Conservation (phyloP, 2,888 invertebrate genomes). For the Dysmachus trigonus region DNA sequence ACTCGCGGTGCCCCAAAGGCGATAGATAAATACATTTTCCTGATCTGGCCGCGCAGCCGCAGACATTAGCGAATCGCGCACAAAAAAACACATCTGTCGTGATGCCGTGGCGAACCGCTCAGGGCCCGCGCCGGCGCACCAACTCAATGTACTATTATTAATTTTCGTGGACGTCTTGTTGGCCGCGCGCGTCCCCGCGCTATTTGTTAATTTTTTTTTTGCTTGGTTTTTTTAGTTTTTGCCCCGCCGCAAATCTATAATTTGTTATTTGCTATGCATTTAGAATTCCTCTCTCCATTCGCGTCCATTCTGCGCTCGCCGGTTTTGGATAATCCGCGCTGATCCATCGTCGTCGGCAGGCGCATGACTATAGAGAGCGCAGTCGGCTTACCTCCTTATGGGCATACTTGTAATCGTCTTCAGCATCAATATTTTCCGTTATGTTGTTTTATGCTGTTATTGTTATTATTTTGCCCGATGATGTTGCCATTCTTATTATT, state of each 20-base stretch:
- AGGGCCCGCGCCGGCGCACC: background rate
- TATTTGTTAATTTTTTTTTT: no score
- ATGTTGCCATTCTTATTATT: constrained; percentile 13
- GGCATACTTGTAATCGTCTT: constrained; percentile 46
- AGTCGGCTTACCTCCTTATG: constrained; percentile 37
- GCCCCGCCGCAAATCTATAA: constrained; percentile 5
- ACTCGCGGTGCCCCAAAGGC: background rate
- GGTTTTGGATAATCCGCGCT: constrained; percentile 6
- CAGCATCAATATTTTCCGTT: constrained; percentile 49
- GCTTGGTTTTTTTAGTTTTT: no score
- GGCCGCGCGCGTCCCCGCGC: background rate
- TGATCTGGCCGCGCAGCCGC: background rate
- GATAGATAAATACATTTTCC: background rate
- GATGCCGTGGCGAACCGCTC: background rate
- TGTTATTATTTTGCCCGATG: constrained; percentile 28
- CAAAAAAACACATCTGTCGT: constrained; percentile 22
- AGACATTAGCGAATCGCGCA: background rate
- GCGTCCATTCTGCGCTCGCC: background rate
- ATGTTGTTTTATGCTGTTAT: constrained; percentile 46
- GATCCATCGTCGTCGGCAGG: background rate
- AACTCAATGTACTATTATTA: constrained; percentile 32
- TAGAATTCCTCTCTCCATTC: constrained; percentile 33
- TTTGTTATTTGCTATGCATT: constrained; percentile 42
- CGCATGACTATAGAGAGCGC: constrained; percentile 31
- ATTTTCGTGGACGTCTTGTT: constrained; percentile 36